Base-by-base conservation (phyloP, 2,888 invertebrate genomes). In the Acanthosoma haemorrhoidale region DNA sequence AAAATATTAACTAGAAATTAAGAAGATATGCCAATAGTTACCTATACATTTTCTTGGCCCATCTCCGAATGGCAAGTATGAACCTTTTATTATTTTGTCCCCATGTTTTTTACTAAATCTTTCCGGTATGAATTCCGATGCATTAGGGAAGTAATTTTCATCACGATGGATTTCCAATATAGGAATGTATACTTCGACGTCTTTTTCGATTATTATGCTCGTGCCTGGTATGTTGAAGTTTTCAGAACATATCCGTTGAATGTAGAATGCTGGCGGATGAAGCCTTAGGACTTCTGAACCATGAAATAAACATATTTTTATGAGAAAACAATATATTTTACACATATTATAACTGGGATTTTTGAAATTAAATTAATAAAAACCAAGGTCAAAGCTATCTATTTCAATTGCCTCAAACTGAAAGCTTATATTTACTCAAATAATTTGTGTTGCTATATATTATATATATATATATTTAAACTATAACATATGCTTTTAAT, bases 151-250 rank as follows among this genome's bases (percentile, higher is more conserved):
- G 57, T 70, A 59, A 11, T 68, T 29, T 16, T 73, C 71, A 59
- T 75, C 74, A 9, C 58, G 58, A 38, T 75, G 75, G 1, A 75
- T 21, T 2, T 70, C 69, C n/a, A 69, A 25, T 8, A 72, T 59
- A 3, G 73, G 73, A 6, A 72, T 71, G 5, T 58, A 13, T 1
- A 72, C 32, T 25, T 70, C 63, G 3, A 34, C 64, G 32, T 58
- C 72, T 60, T 63, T 69, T 36, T 63, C 72, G 4, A 74, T 43
- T 9, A 59, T 36, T 4, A 70, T 21, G 13, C 70, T 61, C 3
- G 72, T 71, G 4, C 67, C 71, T 0, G 77, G 76, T 15, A 77
- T 41, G 43, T 69, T 68, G 71, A 75, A 77, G 15, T 74, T 74
- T 58, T 75, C 73, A 3, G 74, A 72, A 64, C 73, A 74, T 0